Base-by-base conservation (phyloP, 1,140 invertebrate species). In the Laupala kohalensis region DNA sequence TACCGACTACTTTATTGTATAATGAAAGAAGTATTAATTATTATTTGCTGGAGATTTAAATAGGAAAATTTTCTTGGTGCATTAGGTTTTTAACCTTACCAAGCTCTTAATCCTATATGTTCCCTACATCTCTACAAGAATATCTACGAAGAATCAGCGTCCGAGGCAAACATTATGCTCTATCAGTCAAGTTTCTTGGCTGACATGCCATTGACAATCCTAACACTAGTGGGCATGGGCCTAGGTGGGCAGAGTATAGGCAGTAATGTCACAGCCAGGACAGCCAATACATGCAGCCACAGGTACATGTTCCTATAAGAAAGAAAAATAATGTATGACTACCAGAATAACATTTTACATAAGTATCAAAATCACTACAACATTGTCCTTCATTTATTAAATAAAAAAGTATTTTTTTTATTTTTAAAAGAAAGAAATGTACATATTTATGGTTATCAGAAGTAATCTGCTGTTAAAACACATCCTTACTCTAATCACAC, bases 201-300 rank as follows among this genome's bases (percentile, higher is more conserved):
- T n/a, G 27, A 19, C 13, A 68, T 28, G 67, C 67, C 67, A 6
- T 68, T 68, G 67, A 25, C 67, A 13, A n/a, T 19, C 9, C 23
- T 25, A n/a, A 19, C 29, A 5, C 27, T 12, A 15, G 6, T 6
- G 3, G 62, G 23, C 15, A 24, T 1, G 24, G 5, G 23, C 24
- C 62, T 13, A 64, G 76, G 73, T 12, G 76, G 74, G 24, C 75
- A 30, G 37, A 77, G 25, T 6, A 73, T 62, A 13, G 87, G 86
- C 76, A 86, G 78, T 71, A 87, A 70, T 71, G 84, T 75, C 72
- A 87, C 81, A 69, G 83, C 84, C 30, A 78, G 77, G 29, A 87
- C 72, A 75, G 83, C 83, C 71, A 86, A 74, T 69, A 88, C 74
- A 78, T 89, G 87, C 75, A 86, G 80, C 77, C 83, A 82, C 79